Percentiles rank a stretch among this genome's conserved stretches.
Conservation (phyloP, 2,113 vertebrate species). For the Pseudonaja textilis region DNA sequence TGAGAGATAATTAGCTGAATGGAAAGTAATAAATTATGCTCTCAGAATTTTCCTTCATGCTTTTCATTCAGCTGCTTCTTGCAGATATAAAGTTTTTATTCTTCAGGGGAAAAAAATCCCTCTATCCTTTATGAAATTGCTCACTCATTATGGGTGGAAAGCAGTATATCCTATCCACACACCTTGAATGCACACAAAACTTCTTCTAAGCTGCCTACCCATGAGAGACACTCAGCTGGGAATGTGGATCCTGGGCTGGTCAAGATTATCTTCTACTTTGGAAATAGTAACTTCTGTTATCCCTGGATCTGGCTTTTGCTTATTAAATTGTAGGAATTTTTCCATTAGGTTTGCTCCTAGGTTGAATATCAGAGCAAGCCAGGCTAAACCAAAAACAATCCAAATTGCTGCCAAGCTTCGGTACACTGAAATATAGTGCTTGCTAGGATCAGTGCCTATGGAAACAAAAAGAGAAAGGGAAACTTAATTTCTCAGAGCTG, state of each 20-base stretch:
- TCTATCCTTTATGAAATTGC: conserved; percentile 7
- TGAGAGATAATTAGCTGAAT: background rate
- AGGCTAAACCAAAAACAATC: conserved; percentile 76
- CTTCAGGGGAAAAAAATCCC: background rate
- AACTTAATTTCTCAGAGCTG: conserved; percentile 25
- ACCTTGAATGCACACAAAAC: background rate
- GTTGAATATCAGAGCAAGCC: conserved; percentile 73
- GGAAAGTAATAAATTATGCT: conserved; percentile 15
- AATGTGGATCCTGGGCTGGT: conserved; percentile 56
- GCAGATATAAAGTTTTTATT: background rate
- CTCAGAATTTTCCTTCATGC: background rate
- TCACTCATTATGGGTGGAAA: conserved; percentile 9
- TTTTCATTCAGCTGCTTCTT: conserved; percentile 25
- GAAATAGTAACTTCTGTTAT: conserved; percentile 52
- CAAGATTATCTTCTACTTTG: conserved; percentile 70
- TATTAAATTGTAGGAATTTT: conserved; percentile 66
- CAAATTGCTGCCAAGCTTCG: conserved; percentile 72
- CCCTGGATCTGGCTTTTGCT: conserved; percentile 54
- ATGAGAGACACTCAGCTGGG: conserved; percentile 62
- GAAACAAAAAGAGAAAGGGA: conserved; percentile 42
- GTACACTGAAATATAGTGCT: conserved; percentile 70
- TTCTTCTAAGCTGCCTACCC: conserved; percentile 20
- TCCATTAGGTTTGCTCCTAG: conserved; percentile 75
- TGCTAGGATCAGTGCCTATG: conserved; percentile 75
- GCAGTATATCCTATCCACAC: conserved; percentile 8